Evolutionary conservation across 1,140 invertebrate species (phyloP).

Genomic region (Metaphire vulgaris): DNA sequence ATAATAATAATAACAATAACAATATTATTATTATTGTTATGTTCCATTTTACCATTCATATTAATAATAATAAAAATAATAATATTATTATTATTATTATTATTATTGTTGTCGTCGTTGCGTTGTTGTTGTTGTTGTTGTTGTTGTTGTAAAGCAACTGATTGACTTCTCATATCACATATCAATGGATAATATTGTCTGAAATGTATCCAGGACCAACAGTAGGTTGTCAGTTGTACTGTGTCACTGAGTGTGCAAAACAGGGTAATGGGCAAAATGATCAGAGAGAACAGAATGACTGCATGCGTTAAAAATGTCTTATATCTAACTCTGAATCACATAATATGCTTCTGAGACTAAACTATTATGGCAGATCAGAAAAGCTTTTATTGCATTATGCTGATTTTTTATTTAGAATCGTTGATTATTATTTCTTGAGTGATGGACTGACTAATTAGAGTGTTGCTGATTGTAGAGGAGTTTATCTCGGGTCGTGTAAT

Average conservation of each 20-base stretch:
- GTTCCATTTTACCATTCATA: too few species aligned
- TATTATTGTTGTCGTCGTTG: neutral
- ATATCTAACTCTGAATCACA: neutral
- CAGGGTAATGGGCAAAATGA: neutral
- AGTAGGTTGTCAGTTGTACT: neutral
- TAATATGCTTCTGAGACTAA: neutral
- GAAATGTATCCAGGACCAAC: neutral
- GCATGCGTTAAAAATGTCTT: neutral
- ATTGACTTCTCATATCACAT: neutral
- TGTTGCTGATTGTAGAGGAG: conserved; percentile 60
- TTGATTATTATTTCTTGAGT: neutral
- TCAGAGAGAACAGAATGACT: neutral
- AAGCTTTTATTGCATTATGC: neutral
- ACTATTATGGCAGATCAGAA: neutral
- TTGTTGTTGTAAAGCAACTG: neutral
- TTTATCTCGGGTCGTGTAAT: conserved; percentile 96
- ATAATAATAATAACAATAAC: too few species aligned
- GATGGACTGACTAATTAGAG: conserved; percentile 12
- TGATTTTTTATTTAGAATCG: neutral
- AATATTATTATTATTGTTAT: too few species aligned
- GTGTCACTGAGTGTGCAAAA: neutral
- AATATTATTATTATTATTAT: neutral
- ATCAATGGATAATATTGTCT: neutral
- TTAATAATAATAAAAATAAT: too few species aligned
- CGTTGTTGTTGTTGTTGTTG: conserved; percentile 3